Conservation (phyloP, 2,113 vertebrate species). For the Pogonocichla stellata region DNA sequence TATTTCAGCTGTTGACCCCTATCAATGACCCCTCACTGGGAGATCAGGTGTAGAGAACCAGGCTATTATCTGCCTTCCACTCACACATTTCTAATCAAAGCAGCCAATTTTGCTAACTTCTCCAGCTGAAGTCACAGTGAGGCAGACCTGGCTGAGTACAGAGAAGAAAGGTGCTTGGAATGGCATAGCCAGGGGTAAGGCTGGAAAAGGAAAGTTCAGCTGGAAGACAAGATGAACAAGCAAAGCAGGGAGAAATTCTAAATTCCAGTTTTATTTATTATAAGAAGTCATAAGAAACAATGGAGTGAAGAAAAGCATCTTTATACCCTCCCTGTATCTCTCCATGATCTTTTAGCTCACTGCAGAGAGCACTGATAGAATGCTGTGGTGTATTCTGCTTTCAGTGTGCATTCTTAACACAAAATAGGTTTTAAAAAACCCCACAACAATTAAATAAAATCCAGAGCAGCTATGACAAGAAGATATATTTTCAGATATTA, state of each 20-base stretch:
- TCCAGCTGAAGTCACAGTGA: conserved; percentile 28
- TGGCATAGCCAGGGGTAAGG: not conserved
- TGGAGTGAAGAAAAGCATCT: not conserved
- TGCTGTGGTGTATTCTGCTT: not conserved
- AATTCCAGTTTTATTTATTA: not conserved
- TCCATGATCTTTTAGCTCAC: not conserved
- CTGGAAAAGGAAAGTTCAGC: conserved; percentile 14
- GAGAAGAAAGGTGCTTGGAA: not conserved
- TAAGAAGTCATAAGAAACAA: not conserved
- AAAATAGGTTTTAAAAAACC: not conserved
- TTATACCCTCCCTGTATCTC: not conserved
- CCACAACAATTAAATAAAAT: not conserved
- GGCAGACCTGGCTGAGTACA: conserved; percentile 5
- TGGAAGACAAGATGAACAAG: conserved; percentile 10
- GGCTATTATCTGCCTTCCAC: conserved; percentile 65
- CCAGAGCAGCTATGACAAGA: not conserved
- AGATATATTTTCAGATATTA: not conserved
- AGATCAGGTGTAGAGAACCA: conserved; percentile 65
- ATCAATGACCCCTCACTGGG: conserved; percentile 61
- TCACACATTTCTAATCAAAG: conserved; percentile 65
- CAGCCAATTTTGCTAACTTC: conserved; percentile 43
- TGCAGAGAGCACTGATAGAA: not conserved
- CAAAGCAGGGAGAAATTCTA: not conserved
- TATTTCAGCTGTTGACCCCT: conserved; percentile 67
- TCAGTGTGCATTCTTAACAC: not conserved